Evolutionary conservation across 2,113 vertebrate species (phyloP), one percentile per base, ranked within the genome.

Genomic region (Nansenia antarctica): DNA sequence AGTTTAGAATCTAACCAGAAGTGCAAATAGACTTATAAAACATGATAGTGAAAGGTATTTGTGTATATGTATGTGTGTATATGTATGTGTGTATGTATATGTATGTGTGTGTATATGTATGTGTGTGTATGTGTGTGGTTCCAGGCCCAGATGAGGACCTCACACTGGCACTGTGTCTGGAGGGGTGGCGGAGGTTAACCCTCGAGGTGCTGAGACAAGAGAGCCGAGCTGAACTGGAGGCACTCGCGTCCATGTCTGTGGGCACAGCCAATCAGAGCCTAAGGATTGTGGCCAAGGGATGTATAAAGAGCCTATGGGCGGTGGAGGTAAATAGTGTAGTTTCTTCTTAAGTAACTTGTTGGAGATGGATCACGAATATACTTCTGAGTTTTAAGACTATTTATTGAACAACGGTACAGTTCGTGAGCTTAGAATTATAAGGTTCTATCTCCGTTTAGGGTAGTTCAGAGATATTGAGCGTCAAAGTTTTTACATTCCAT

Each of bases 311-410:
- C 61, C 64, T 91, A 4, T 77, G 63, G 22, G 65, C 77, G 49
- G 49, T 77, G n/a, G 91, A 93, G 90, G 90, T 92, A 74, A 29
- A 8, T n/a, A n/a, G n/a, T n/a, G n/a, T n/a, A n/a, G n/a, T n/a
- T n/a, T n/a, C n/a, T n/a, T n/a, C n/a, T n/a, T n/a, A n/a, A n/a
- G n/a, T n/a, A n/a, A n/a, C n/a, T n/a, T n/a, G n/a, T n/a, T n/a
- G n/a, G n/a, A n/a, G n/a, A n/a, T n/a, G n/a, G n/a, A n/a, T n/a
- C n/a, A n/a, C n/a, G n/a, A n/a, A n/a, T n/a, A n/a, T n/a, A n/a
- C n/a, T n/a, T n/a, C n/a, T n/a, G n/a, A n/a, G n/a, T n/a, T n/a
- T n/a, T n/a, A n/a, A n/a, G n/a, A n/a, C n/a, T n/a, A n/a, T n/a
- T n/a, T n/a, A n/a, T n/a, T n/a, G n/a, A n/a, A n/a, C n/a, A n/a